A percentile compares a stretch with the other conserved stretches of the same genome.
Evolutionary conservation across 2,113 vertebrate species (phyloP).

Genomic region (Butorides virescens): DNA sequence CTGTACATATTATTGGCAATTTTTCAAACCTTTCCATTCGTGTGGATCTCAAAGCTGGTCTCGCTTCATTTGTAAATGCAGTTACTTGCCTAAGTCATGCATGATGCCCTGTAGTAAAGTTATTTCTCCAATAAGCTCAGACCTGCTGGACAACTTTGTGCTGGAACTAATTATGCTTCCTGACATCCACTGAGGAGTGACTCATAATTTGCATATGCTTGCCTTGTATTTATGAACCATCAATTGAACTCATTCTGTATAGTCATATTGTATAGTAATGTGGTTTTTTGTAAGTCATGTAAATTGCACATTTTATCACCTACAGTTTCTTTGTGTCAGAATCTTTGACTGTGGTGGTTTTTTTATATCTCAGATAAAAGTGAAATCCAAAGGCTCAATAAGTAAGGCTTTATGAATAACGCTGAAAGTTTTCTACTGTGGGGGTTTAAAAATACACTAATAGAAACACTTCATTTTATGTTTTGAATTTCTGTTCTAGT

Average conservation of each 20-base stretch:
- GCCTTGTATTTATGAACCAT: background rate
- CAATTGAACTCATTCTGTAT: background rate
- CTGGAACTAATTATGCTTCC: conserved; percentile 40
- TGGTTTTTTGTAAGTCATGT: background rate
- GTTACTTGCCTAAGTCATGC: conserved; percentile 50
- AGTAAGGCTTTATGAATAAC: background rate
- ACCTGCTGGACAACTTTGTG: background rate
- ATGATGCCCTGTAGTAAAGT: conserved; percentile 27
- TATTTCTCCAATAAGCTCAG: conserved; percentile 33
- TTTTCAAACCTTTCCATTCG: conserved; percentile 4
- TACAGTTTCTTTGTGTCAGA: background rate
- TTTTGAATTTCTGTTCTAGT: background rate
- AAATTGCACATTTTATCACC: background rate
- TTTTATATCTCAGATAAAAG: accelerated
- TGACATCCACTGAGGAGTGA: background rate
- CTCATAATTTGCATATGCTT: conserved; percentile 31
- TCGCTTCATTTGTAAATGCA: conserved; percentile 37
- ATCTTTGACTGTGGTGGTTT: background rate
- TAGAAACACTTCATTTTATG: background rate
- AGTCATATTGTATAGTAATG: background rate
- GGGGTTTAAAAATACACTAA: background rate
- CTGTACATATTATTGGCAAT: background rate
- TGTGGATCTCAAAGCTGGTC: background rate
- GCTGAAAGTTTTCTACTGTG: background rate
- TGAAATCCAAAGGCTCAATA: background rate